Base-by-base conservation (phyloP, 2,888 invertebrate species). In the Cacoxenus indagator region DNA sequence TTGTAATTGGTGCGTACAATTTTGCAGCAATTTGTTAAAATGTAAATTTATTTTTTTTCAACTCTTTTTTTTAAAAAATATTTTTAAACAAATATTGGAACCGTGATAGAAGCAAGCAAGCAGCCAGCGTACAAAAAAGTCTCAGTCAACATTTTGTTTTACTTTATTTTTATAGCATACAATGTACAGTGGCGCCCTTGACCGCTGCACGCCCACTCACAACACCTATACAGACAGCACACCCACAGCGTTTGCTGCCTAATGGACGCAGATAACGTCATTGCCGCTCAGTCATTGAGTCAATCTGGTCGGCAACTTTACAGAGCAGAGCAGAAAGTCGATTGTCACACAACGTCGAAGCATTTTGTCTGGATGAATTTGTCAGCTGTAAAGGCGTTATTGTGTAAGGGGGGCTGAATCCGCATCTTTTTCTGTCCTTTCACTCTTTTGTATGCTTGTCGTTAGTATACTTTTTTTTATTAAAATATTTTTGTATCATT, bases 1-100 rank as follows among this genome's bases (percentile, higher is more conserved):
- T 51, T 51, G 51, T 55, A 55, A 26, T 55, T 55, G 55, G 26
- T 26, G 55, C 55, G 17, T 55, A 55, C 55, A 26, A 55, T 27
- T 27, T 55, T 24, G 27, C 55, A 9, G 55, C 24, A 27, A 27
- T 55, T 55, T 55, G 51, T 51, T 19, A 19, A 51, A 51, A 19
- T 22, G 22, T 51, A 51, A 17, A 19, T 17, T 17, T n/a, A 45
- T 19, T 51, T 19, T 51, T 51, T 19, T 4, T 19, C 17, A 51
- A 9, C 22, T 4, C 11, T 19, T 51, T 1, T 51, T 19, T 51
- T 17, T 51, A n/a, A n/a, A n/a, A n/a, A n/a, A n/a, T 22, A 22
- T 51, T 51, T 51, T 9, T 51, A 5, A 0, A 22, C 22, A 51
- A 51, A 51, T 24, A 51, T 22, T 51, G 19, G 19, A 22, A n/a